These are phyloP conservation scores for Euwallacea similis DNA, from an alignment of 1,140 invertebrate genomes.

Conservation along the genomic window DNA sequence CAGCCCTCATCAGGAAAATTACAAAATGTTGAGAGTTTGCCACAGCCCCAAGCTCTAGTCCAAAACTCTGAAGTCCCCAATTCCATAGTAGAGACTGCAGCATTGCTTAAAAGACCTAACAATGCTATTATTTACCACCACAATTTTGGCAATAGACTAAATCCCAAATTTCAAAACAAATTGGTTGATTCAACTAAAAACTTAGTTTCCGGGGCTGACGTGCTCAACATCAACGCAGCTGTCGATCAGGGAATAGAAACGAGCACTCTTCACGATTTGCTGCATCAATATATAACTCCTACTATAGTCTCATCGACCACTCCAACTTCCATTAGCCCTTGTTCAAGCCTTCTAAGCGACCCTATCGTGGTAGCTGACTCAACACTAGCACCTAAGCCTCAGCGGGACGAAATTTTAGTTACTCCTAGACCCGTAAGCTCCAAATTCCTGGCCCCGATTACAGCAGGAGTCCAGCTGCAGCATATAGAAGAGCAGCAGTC, in stretches of 20 bases:
- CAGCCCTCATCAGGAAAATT: neutral
- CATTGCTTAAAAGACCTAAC: conserved; percentile 16
- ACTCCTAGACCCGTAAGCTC: conserved; percentile 57
- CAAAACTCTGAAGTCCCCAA: neutral
- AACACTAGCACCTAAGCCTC: conserved; percentile 28
- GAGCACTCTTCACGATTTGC: conserved; percentile 21
- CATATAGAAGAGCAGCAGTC: conserved; percentile 49
- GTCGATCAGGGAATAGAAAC: conserved; percentile 37
- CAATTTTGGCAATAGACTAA: conserved; percentile 8
- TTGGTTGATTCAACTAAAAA: conserved; percentile 59
- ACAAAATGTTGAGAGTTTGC: conserved; percentile 4
- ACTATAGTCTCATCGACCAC: conserved; percentile 18
- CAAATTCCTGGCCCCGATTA: conserved; percentile 60
- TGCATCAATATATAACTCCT: conserved; percentile 30
- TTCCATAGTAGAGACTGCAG: conserved; percentile 10
- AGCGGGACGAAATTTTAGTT: conserved; percentile 48
- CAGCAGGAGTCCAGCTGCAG: conserved; percentile 57
- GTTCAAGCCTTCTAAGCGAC: conserved; percentile 25
- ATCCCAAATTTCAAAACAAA: conserved; percentile 40
- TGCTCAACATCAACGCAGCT: conserved; percentile 59
- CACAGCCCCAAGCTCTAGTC: conserved; percentile 12
- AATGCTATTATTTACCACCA: neutral
- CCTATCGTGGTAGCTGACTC: conserved; percentile 55
- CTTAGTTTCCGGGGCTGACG: conserved; percentile 60
- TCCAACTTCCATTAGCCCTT: neutral